Percentiles rank a stretch among this genome's conserved stretches.
phyloP scores from a whole-genome alignment of 2,888 invertebrate genomes.

The Nemapogon koenigi region DNA sequence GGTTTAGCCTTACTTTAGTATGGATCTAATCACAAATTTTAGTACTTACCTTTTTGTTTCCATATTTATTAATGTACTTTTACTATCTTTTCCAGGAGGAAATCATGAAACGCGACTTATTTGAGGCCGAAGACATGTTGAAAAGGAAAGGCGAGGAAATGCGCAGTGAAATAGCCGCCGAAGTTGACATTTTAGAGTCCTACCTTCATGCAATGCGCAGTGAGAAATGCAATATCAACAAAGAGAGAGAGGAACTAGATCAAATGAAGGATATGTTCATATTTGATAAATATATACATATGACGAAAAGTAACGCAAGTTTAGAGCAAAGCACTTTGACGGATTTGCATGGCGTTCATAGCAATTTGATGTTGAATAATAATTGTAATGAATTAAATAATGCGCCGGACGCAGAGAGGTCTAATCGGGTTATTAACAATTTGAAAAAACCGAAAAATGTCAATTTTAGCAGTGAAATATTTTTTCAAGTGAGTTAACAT shows the following conservation, averaged over 20 bases:
- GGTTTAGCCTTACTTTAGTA: too few species aligned
- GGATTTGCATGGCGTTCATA: slow-evolving; percentile 22
- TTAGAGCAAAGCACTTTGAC: slow-evolving; percentile 24
- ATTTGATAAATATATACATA: neutral
- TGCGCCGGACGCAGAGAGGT: slow-evolving; percentile 22
- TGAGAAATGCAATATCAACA: slow-evolving; percentile 35
- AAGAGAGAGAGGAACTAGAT: slow-evolving; percentile 30
- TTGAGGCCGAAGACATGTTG: slow-evolving; percentile 34
- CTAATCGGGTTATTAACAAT: slow-evolving; percentile 39
- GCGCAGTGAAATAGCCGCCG: slow-evolving; percentile 36
- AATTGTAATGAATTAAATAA: slow-evolving; percentile 26
- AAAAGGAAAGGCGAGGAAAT: slow-evolving; percentile 39
- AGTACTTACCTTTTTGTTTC: too few species aligned
- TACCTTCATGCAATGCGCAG: slow-evolving; percentile 34
- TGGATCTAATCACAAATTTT: too few species aligned
- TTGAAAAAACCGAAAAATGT: slow-evolving; percentile 48
- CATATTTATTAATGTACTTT: too few species aligned
- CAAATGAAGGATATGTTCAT: too few species aligned
- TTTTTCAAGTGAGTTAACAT: too few species aligned
- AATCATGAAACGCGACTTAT: slow-evolving; percentile 31
- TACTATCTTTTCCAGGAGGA: slow-evolving; percentile 41
- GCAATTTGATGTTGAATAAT: slow-evolving; percentile 17
- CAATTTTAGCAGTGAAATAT: slow-evolving; percentile 22
- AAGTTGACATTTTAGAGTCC: slow-evolving; percentile 31
- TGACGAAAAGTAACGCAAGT: neutral